Percentiles rank a stretch among this genome's conserved stretches.
phyloP scores from a whole-genome alignment of 2,888 invertebrate genomes.

The Eupithecia subumbrata region DNA sequence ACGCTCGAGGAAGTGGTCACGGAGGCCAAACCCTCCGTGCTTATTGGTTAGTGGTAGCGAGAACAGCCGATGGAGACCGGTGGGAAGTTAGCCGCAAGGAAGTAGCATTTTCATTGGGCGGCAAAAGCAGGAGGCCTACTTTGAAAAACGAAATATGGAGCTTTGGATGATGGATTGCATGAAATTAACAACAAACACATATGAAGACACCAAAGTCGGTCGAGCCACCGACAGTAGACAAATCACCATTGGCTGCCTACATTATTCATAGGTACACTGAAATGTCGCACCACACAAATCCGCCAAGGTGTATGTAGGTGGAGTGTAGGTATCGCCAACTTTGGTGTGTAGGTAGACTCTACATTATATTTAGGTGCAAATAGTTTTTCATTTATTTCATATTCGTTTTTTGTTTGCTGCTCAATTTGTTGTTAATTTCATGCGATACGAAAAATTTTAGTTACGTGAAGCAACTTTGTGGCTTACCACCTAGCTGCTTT shows the following conservation, averaged over 20 bases:
- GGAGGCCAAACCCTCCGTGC: conserved; percentile 91
- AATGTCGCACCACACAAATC: no score
- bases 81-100: neutral
- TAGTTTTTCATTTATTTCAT: no score
- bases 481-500: neutral
- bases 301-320: no score
- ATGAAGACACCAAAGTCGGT: neutral
- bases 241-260: no score
- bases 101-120: neutral
- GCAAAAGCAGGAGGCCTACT: neutral
- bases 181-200: neutral
- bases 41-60: conserved; percentile 88
- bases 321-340: no score
- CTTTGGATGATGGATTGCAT: neutral
- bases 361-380: neutral
- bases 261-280: no score
- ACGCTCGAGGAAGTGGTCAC: conserved; percentile 92
- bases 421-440: neutral
- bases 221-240: no score
- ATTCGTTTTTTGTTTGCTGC: no score
- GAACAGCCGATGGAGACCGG: neutral
- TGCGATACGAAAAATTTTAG: neutral
- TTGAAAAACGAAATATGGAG: neutral
- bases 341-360: no score
- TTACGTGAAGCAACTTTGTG: neutral